Evolutionary conservation across 2,888 invertebrate species (phyloP), one percentile per base, ranked within the genome.

Genomic region (Luffia ferchaultella): DNA sequence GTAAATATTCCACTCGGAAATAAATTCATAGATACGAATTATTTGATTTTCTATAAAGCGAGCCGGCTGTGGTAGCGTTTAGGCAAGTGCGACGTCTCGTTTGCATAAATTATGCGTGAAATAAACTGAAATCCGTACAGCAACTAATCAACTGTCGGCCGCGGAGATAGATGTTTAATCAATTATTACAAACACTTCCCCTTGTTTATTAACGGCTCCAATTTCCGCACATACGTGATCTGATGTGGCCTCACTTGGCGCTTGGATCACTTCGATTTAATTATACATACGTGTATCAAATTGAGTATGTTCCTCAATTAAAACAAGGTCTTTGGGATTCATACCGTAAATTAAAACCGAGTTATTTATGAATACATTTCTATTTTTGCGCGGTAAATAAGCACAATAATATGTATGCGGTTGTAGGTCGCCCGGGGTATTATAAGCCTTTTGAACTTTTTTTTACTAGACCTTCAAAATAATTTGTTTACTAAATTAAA

Each of bases 171-270:
- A 65, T 60, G 60, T 70, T 68, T 67, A 70, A 70, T 73, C 70
- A 73, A 70, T 72, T 72, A 72, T 68, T 65, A 68, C 66, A 66
- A 68, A 65, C 68, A 65, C 63, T 63, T 63, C 61, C 64, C 59
- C 63, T 57, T 61, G 62, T 64, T 62, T 68, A 67, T 70, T 63
- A 64, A 65, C 63, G 60, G 59, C 53, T 60, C 54, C 59, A 63
- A 61, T 64, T 65, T 30, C 30, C 30, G 30, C 30, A 30, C 30
- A 30, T 30, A 30, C 30, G 30, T 12, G 30, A 3, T 12, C 5
- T 30, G 12, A 30, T 30, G 30, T 30, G 12, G 12, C 5, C 12
- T 12, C 30, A 12, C 12, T 12, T 30, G 30, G 12, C 3, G 30
- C 30, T 30, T n/a, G n/a, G n/a, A 12, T 12, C 30, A 30, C 30